phyloP scores from a whole-genome alignment of 2,888 invertebrate genomes.

The Saturnia pavonia region DNA sequence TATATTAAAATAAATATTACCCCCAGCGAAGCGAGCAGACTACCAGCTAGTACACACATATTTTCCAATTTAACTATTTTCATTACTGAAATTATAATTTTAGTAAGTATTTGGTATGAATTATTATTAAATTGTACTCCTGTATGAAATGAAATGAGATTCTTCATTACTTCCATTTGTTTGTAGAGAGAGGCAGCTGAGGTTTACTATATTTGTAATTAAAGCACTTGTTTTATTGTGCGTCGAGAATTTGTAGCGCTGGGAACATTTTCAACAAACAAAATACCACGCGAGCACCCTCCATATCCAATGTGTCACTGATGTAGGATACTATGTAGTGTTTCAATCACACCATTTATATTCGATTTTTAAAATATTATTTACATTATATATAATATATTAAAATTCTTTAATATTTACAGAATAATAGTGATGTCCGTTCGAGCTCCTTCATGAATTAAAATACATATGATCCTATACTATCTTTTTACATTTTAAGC shows the following conservation, averaged over 20 bases:
- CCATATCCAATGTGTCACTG: background rate
- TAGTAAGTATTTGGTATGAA: background rate
- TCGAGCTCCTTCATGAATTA: too few relatives aligned
- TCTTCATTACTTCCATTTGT: slow-evolving; percentile 8
- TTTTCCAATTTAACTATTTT: background rate
- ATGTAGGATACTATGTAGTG: background rate
- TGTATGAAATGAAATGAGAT: slow-evolving; percentile 7
- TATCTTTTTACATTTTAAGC: too few relatives aligned
- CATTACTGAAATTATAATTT: background rate
- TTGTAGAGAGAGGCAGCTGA: background rate
- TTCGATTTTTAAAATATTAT: background rate
- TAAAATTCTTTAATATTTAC: too few relatives aligned
- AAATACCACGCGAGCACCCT: slow-evolving; percentile 12
- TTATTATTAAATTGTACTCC: background rate
- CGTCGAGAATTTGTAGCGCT: background rate
- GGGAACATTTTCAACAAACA: slow-evolving; percentile 11
- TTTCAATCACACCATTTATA: background rate
- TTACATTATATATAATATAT: background rate
- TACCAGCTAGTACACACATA: too few relatives aligned
- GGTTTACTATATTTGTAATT: slow-evolving; percentile 6
- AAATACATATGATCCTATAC: too few relatives aligned
- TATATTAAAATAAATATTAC: too few relatives aligned
- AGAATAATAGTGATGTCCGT: too few relatives aligned
- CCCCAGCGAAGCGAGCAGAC: too few relatives aligned
- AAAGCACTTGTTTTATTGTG: slow-evolving; percentile 6